Conservation (phyloP, 1,140 invertebrate species). For the Chymomyza costata region DNA sequence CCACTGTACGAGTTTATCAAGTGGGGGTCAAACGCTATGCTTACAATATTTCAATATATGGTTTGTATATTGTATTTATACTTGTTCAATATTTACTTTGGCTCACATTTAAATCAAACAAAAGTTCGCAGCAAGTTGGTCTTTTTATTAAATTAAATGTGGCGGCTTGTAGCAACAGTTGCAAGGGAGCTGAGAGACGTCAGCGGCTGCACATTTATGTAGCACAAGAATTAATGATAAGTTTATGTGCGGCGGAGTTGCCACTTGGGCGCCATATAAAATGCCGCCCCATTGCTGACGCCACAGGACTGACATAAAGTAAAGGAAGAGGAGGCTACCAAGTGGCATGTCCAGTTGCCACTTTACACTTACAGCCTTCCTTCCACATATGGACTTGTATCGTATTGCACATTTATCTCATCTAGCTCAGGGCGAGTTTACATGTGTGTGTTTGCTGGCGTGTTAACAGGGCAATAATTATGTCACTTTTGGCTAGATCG, state of each 20-base stretch:
- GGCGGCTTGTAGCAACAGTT: not conserved
- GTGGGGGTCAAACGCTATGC: slow-evolving; percentile 61
- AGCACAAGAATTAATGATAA: slow-evolving; percentile 51
- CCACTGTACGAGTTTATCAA: no score
- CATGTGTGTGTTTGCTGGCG: slow-evolving; percentile 14
- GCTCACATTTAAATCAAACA: slow-evolving; percentile 10
- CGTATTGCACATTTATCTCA: slow-evolving; percentile 11
- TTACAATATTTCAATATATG: no score
- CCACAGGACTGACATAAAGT: no score
- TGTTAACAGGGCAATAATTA: slow-evolving; percentile 61
- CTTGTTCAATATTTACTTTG: slow-evolving; percentile 70
- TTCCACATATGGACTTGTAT: slow-evolving; percentile 7
- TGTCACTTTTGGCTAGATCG: slow-evolving; percentile 61
- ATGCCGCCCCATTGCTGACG: no score
- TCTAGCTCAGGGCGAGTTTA: not conserved
- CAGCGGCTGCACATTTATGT: slow-evolving; percentile 22
- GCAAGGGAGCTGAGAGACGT: slow-evolving; percentile 37
- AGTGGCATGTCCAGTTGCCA: slow-evolving; percentile 48
- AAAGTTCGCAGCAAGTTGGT: slow-evolving; percentile 19
- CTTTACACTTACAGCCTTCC: slow-evolving; percentile 24
- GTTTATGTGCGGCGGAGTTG: slow-evolving; percentile 35
- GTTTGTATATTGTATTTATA: no score
- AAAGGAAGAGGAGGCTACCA: no score
- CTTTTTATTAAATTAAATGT: slow-evolving; percentile 65
- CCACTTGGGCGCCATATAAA: no score